A percentile compares a stretch with the other conserved stretches of the same genome.
These are phyloP conservation scores for Gnathonemus longibarbis DNA, from an alignment of 2,113 vertebrate genomes.

Conservation along the genomic window DNA sequence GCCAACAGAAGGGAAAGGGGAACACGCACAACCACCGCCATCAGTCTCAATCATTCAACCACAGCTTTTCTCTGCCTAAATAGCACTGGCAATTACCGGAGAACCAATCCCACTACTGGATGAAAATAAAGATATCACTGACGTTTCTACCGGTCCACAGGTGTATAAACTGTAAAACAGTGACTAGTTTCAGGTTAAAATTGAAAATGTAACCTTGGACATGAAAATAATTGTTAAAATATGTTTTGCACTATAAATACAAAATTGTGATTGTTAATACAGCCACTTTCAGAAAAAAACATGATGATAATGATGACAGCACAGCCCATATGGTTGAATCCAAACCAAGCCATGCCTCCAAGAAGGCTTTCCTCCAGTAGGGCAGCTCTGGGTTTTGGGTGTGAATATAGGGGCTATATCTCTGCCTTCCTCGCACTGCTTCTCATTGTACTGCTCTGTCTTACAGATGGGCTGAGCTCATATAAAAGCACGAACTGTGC, in stretches of 20 bases:
- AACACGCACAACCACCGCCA: no score
- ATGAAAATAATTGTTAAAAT: background rate
- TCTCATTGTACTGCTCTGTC: background rate
- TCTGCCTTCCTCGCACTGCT: background rate
- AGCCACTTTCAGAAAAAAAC: background rate
- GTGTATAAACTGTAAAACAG: background rate
- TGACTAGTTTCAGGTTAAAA: background rate
- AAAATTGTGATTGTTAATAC: background rate
- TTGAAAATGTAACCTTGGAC: background rate
- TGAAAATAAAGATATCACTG: no score
- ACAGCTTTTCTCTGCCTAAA: no score
- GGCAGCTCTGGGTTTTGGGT: slow-evolving; percentile 2
- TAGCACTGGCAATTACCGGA: no score
- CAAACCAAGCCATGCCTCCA: background rate
- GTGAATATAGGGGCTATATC: background rate
- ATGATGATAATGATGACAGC: background rate
- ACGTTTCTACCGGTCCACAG: no score
- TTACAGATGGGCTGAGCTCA: background rate
- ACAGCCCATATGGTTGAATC: background rate
- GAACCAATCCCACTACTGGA: no score
- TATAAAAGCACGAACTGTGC: background rate
- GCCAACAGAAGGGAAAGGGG: no score
- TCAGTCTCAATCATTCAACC: no score
- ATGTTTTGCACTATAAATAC: background rate
- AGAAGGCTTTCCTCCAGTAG: background rate